phyloP scores from a whole-genome alignment of 2,797 vertebrate species.

The Gambelia wislizenii region DNA sequence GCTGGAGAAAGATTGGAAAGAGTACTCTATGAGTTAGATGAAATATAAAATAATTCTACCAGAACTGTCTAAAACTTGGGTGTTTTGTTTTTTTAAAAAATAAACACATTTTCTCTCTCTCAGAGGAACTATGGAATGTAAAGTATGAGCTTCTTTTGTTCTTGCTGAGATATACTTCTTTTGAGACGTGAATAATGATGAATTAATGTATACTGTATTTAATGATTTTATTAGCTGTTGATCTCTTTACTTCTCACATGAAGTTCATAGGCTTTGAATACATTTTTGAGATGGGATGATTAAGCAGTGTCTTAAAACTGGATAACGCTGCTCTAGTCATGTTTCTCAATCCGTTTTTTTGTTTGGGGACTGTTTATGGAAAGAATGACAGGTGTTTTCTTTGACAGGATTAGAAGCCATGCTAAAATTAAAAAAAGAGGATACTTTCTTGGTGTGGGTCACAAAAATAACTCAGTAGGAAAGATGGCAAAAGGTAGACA shows the following conservation, averaged over 20 bases:
- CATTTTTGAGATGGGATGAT: neutral
- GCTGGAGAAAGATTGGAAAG: constrained; percentile 66
- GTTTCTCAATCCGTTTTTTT: neutral
- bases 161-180: neutral
- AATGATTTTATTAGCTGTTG: neutral
- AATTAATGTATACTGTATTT: neutral
- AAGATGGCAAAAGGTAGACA: neutral
- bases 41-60: constrained; percentile 58
- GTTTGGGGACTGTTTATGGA: neutral
- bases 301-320: neutral
- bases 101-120: neutral
- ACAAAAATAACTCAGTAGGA: neutral
- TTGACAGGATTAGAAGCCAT: neutral
- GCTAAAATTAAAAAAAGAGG: too few relatives aligned
- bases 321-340: neutral
- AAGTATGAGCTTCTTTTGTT: neutral
- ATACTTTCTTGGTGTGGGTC: neutral
- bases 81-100: neutral
- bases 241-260: neutral
- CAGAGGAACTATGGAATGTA: neutral
- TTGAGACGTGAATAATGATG: neutral
- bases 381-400: neutral
- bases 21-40: constrained; percentile 62
- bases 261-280: neutral
- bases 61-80: neutral